Base-by-base conservation (phyloP, 2,797 vertebrate genomes). In the Acipenser ruthenus region DNA sequence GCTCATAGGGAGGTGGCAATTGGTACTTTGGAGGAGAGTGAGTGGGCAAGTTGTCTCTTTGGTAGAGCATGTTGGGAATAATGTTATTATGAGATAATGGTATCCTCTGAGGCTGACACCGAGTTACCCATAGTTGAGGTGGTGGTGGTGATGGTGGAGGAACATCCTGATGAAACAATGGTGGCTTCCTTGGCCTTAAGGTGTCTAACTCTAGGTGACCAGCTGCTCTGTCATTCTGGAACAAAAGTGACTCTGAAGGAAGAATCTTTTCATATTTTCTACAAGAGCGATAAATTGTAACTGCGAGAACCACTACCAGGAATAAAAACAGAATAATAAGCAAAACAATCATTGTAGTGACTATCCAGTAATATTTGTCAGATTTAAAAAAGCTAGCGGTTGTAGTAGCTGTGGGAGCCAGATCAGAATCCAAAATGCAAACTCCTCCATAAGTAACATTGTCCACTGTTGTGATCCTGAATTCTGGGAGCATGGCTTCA, bases 401-500 rank as follows among this genome's bases (percentile, higher is more conserved):
- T 6, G 49, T 63, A 64, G 67, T 66, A 10, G 62, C 37, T 9
- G 50, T 1, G 0, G 67, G 0, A 60, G 1, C 0, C 3, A 64
- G 18, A 23, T 71, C 5, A 1, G 59, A 53, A 10, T 12, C 8
- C 6, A 60, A 8, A 61, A 75, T 69, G 52, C 84, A 83, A 65
- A 49, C 60, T 11, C 58, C 56, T 0, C 67, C 63, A 3, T 76
- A 81, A 1, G 60, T 72, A 9, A 86, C 59, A 3, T 76, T 72
- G 65, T 69, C 75, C 61, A 77, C 37, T 0, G n/a, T 61, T 9
- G 69, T 68, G 0, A 84, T 71, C 6, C 70, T 80, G 65, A 84
- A 84, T 69, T 85, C 82, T 51, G 84, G 86, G 61, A 83, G 72
- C 83, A 82, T 85, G 6, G 77, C 80, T 6, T 75, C 72, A 58